These are phyloP conservation scores for Archaeoteleia sp. DNA, from an alignment of 2,888 invertebrate species.

Conservation along the genomic window DNA sequence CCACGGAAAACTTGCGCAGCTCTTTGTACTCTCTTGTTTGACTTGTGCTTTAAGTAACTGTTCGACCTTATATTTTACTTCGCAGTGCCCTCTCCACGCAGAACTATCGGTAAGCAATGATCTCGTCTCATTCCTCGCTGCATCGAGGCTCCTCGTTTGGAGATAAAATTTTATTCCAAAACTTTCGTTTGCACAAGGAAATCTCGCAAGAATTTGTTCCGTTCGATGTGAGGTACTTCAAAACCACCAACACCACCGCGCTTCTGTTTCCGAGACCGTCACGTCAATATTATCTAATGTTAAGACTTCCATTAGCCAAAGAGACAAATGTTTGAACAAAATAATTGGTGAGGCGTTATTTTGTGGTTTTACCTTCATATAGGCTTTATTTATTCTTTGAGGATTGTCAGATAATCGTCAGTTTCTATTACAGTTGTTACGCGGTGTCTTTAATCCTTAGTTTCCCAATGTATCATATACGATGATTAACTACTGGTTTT, in stretches of 20 bases:
- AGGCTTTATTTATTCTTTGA: too few relatives aligned
- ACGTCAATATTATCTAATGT: slow-evolving; percentile 29
- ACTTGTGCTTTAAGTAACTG: slow-evolving; percentile 62
- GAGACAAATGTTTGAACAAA: slow-evolving; percentile 1
- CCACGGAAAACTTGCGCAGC: slow-evolving; percentile 22
- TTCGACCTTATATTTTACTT: slow-evolving; percentile 64
- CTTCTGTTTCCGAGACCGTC: slow-evolving; percentile 20
- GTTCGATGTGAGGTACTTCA: slow-evolving; percentile 12
- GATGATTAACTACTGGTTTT: too few relatives aligned
- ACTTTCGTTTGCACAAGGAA: slow-evolving; percentile 44
- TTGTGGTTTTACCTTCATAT: too few relatives aligned
- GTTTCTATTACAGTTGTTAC: too few relatives aligned
- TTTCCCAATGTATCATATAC: too few relatives aligned
- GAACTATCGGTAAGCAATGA: slow-evolving; percentile 48
- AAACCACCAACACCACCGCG: not conserved
- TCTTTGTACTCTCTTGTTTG: slow-evolving; percentile 58
- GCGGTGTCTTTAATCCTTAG: too few relatives aligned
- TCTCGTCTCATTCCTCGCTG: slow-evolving; percentile 34
- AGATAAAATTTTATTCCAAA: slow-evolving; percentile 44
- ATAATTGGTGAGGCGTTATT: not conserved
- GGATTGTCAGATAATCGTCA: too few relatives aligned
- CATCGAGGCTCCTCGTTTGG: slow-evolving; percentile 27
- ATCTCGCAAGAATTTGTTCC: slow-evolving; percentile 39
- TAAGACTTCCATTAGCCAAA: slow-evolving; percentile 24
- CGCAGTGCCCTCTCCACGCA: slow-evolving; percentile 20